These are phyloP conservation scores for Macrotus californicus DNA, from an alignment of 2,113 vertebrate species.

Conservation along the genomic window DNA sequence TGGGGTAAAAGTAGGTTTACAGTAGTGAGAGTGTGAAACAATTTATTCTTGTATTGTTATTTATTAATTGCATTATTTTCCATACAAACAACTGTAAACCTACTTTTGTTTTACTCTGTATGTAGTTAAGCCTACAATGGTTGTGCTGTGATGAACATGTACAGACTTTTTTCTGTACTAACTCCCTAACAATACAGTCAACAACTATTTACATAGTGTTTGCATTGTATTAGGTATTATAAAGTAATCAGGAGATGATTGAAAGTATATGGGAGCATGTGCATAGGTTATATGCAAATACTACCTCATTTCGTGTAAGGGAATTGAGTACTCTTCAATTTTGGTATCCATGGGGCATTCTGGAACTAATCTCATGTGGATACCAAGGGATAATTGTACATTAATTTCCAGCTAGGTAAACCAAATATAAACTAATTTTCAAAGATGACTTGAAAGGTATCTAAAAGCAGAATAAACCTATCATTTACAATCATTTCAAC, in stretches of 20 bases:
- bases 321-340: neutral
- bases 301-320: neutral
- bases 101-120: neutral
- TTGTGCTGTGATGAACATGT: neutral
- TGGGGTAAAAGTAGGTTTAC: neutral
- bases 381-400: neutral
- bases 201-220: neutral
- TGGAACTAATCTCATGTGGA: neutral
- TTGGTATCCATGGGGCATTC: neutral
- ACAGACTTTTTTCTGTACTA: neutral
- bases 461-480: neutral
- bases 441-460: neutral
- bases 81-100: neutral
- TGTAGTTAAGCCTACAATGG: neutral
- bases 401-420: constrained; percentile 4
- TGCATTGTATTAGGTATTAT: neutral
- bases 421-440: neutral
- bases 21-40: neutral
- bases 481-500: neutral
- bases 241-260: neutral
- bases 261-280: neutral
- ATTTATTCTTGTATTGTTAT: neutral
- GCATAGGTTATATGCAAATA: neutral
- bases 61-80: neutral
- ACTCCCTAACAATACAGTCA: neutral